Evolutionary conservation across 2,888 invertebrate genomes (phyloP), one percentile per base, ranked within the genome.

Genomic region (Temnothorax unifasciatus): DNA sequence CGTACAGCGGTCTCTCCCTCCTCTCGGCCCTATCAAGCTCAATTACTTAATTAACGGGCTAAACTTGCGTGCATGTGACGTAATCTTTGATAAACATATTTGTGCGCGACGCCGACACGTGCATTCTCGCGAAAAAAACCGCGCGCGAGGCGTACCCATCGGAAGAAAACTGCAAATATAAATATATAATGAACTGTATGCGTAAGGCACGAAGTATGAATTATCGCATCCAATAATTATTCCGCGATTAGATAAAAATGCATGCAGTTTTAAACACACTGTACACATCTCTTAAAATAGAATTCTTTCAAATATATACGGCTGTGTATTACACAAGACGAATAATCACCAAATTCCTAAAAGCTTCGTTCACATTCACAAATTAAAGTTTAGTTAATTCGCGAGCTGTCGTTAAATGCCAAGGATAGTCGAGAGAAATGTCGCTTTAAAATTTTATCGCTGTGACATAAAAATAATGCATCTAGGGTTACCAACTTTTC

Each of bases 1-100:
- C 85, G 64, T 69, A 61, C 47, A n/a, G 44, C 11, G 41, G 34
- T 44, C 61, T 82, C 63, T 61, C 18, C 52, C 69, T 38, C 29
- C 63, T 66, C 34, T n/a, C 54, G 29, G 15, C 25, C 18, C 84
- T 90, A 91, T 88, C 71, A 90, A 86, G 75, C 89, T 89, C 92
- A 91, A 92, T 91, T 92, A 91, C 85, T 88, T 91, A 87, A 91
- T 92, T 91, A 92, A 83, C 82, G 81, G 85, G 79, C 59, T 90
- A 87, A 91, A 89, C 87, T 86, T 84, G 89, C 87, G 79, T 92
- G 75, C 66, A 68, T 85, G 82, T 91, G 91, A 91, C 92, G 91
- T 88, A 91, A 91, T 77, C 82, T 71, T 74, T 76, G 90, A 88
- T 88, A 85, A 89, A 77, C 82, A 83, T 86, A 81, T 71, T 38